These are phyloP conservation scores for Oncorhynchus gorbuscha DNA, from an alignment of 2,113 vertebrate genomes.

Conservation along the genomic window DNA sequence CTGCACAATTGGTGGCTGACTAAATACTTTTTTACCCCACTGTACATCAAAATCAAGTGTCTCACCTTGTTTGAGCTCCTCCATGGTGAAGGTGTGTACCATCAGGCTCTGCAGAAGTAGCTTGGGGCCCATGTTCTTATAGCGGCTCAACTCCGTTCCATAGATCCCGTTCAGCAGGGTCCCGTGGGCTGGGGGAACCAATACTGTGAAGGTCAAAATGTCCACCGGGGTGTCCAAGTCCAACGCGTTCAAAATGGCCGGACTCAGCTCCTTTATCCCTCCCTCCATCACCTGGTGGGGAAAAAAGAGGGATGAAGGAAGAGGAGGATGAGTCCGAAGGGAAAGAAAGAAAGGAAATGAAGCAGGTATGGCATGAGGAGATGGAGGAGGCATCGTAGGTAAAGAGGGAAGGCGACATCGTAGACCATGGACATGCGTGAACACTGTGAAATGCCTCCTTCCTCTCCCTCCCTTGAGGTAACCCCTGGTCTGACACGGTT, in stretches of 20 bases:
- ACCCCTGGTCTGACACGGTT: no score
- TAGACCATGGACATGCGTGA: no score
- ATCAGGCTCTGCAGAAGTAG: conserved; percentile 42
- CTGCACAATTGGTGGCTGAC: no score
- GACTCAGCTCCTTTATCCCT: conserved; percentile 48
- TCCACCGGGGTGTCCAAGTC: conserved; percentile 60
- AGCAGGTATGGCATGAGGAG: no score
- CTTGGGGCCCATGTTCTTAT: conserved; percentile 44
- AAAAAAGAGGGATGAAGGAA: background rate
- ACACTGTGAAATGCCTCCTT: no score
- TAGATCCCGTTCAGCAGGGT: conserved; percentile 56
- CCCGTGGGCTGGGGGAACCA: conserved; percentile 53
- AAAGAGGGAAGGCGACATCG: no score
- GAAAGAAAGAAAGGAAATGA: no score
- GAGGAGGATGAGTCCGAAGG: background rate
- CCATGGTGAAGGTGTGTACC: conserved; percentile 62
- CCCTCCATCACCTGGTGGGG: conserved; percentile 65
- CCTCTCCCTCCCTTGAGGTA: no score
- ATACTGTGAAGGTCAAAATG: conserved; percentile 55
- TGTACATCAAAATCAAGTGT: background rate
- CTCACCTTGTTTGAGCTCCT: conserved; percentile 63
- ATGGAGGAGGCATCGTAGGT: no score
- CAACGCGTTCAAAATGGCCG: conserved; percentile 45
- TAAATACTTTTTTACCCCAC: no score
- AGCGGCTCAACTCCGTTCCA: conserved; percentile 36